Percentiles rank a stretch among this genome's conserved stretches.
phyloP scores from a whole-genome alignment of 1,140 invertebrate genomes.

The Rhynchophorus ferrugineus region DNA sequence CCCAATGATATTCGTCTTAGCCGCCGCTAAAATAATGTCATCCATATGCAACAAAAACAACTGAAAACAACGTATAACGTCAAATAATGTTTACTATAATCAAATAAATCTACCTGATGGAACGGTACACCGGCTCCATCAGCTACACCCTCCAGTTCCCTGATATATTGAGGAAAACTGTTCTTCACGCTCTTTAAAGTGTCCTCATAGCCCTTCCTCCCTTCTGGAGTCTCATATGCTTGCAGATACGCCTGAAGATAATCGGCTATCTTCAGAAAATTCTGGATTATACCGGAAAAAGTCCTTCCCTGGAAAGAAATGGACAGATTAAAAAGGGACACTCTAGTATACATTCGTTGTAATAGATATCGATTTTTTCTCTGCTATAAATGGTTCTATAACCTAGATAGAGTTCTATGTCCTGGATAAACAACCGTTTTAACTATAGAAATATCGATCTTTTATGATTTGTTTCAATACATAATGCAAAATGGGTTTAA shows the following conservation, averaged over 20 bases:
- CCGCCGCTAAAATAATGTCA: conserved; percentile 59
- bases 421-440: too few relatives aligned
- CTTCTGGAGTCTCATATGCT: conserved; percentile 60
- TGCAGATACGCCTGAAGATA: conserved; percentile 60
- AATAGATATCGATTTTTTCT: too few relatives aligned
- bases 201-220: conserved; percentile 62
- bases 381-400: too few relatives aligned
- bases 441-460: too few relatives aligned
- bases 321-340: too few relatives aligned
- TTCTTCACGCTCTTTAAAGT: conserved; percentile 57
- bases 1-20: conserved; percentile 44
- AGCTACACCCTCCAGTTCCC: conserved; percentile 75
- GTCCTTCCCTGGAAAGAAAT: conserved; percentile 69
- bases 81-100: background rate
- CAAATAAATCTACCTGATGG: conserved; percentile 53
- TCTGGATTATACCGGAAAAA: conserved; percentile 65
- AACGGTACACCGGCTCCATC: conserved; percentile 77
- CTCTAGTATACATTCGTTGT: too few relatives aligned
- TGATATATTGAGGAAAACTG: conserved; percentile 73
- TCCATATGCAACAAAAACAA: conserved; percentile 78
- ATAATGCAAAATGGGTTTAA: too few relatives aligned
- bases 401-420: too few relatives aligned
- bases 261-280: conserved; percentile 53
- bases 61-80: conserved; percentile 41
- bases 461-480: too few relatives aligned